Conservation (phyloP, 2,113 vertebrate genomes). For the Jacana jacana region DNA sequence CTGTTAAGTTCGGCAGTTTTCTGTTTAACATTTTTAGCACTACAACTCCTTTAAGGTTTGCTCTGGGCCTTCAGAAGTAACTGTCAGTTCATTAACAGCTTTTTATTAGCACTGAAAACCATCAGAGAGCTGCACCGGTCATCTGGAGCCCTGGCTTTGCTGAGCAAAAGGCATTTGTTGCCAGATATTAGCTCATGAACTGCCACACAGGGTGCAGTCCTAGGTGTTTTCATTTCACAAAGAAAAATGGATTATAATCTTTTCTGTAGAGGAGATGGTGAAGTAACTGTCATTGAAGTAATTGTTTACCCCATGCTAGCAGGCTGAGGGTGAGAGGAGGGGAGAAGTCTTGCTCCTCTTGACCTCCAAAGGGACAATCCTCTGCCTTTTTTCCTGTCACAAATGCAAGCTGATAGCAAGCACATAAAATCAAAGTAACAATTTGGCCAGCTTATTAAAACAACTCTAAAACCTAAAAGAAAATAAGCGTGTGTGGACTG, state of each 20-base stretch:
- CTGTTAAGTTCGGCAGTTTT: neutral
- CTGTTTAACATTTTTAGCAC: neutral
- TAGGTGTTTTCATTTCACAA: neutral
- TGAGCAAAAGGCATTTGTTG: neutral
- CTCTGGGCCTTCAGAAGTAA: neutral
- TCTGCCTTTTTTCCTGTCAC: neutral
- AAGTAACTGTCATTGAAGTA: neutral
- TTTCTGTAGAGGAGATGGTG: neutral
- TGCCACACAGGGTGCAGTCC: neutral
- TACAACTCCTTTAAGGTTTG: neutral
- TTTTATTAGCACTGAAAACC: neutral
- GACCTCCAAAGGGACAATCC: neutral
- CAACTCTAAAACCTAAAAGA: neutral
- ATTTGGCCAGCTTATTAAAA: neutral
- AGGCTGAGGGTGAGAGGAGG: neutral
- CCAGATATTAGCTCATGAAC: neutral
- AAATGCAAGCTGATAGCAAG: neutral
- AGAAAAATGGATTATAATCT: neutral
- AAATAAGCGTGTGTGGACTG: neutral
- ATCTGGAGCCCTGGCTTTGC: neutral
- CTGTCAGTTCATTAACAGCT: neutral
- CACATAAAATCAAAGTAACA: neutral
- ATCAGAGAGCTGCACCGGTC: neutral
- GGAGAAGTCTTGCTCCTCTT: neutral
- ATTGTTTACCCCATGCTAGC: neutral